phyloP scores from a whole-genome alignment of 2,797 vertebrate genomes.

The Cryptoprocta ferox region DNA sequence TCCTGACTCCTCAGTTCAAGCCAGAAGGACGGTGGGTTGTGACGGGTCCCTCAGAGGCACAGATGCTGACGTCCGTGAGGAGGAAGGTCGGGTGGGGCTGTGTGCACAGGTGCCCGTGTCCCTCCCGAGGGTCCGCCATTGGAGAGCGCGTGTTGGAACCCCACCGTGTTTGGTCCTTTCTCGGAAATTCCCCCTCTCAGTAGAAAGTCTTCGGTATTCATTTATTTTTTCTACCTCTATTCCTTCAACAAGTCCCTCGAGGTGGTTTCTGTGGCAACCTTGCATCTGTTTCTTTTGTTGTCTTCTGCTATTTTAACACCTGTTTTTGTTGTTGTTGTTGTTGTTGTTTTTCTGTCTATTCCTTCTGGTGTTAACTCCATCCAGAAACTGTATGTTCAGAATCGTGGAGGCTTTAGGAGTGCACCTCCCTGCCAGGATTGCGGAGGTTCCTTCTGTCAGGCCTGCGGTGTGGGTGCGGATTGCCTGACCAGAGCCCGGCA shows the following conservation, averaged over 20 bases:
- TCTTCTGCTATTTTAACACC: rapidly evolving
- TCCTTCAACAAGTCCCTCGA: rapidly evolving
- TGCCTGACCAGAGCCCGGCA: rapidly evolving
- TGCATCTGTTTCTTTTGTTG: not conserved
- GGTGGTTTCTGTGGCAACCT: too few species aligned
- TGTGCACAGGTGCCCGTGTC: rapidly evolving
- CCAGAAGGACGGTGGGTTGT: not conserved
- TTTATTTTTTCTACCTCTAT: not conserved
- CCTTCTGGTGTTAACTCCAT: too few species aligned
- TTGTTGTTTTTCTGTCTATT: not conserved
- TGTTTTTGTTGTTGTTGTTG: not conserved
- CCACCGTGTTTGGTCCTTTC: rapidly evolving
- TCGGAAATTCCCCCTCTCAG: not conserved
- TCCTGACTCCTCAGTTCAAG: not conserved
- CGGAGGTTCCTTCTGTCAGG: not conserved
- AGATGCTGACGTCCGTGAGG: not conserved
- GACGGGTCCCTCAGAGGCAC: too few species aligned
- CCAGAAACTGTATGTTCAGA: not conserved
- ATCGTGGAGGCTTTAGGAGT: not conserved
- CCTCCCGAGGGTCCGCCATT: not conserved
- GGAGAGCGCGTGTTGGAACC: not conserved
- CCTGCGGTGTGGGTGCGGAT: not conserved
- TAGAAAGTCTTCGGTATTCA: not conserved
- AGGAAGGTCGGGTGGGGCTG: not conserved
- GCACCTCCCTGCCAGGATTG: not conserved